Percentiles rank a stretch among this genome's conserved stretches.
Conservation (phyloP, 2,888 invertebrate species). For the Latrodectus hesperus region DNA sequence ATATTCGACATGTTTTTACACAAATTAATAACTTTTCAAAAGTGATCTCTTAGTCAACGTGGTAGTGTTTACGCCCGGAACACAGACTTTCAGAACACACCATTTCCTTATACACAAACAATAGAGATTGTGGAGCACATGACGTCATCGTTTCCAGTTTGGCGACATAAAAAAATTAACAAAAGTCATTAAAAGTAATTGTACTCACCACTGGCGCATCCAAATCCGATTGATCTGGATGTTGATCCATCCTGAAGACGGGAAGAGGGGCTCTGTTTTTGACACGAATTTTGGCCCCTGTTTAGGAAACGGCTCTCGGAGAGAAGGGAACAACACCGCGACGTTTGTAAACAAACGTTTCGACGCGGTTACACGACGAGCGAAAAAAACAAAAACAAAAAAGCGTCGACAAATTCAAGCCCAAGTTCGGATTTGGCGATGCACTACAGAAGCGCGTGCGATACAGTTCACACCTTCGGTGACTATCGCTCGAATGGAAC, state of each 20-base stretch:
- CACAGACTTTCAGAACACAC: too few relatives aligned
- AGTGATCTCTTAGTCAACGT: too few relatives aligned
- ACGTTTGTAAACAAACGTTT: slow-evolving; percentile 34
- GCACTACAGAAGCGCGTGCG: neutral
- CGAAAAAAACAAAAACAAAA: neutral
- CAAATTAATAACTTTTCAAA: too few relatives aligned
- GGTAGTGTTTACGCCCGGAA: too few relatives aligned
- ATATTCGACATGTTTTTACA: too few relatives aligned
- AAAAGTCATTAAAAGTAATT: too few relatives aligned
- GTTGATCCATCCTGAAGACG: slow-evolving; percentile 70
- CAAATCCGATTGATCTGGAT: slow-evolving; percentile 65
- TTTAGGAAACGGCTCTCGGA: slow-evolving; percentile 44
- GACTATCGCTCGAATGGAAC: slow-evolving; percentile 43
- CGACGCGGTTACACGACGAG: neutral
- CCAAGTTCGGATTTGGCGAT: neutral
- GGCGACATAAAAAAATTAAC: too few relatives aligned
- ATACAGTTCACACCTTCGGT: slow-evolving; percentile 1
- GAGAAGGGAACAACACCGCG: slow-evolving; percentile 18
- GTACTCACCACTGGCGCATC: slow-evolving; percentile 70
- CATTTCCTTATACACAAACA: too few relatives aligned
- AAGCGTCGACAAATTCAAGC: too few relatives aligned
- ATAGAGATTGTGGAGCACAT: too few relatives aligned
- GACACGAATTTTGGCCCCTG: slow-evolving; percentile 71
- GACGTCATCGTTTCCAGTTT: too few relatives aligned
- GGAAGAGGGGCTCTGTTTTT: slow-evolving; percentile 72